Base-by-base conservation (phyloP, 2,797 vertebrate genomes). In the Sebastiscus tertius region DNA sequence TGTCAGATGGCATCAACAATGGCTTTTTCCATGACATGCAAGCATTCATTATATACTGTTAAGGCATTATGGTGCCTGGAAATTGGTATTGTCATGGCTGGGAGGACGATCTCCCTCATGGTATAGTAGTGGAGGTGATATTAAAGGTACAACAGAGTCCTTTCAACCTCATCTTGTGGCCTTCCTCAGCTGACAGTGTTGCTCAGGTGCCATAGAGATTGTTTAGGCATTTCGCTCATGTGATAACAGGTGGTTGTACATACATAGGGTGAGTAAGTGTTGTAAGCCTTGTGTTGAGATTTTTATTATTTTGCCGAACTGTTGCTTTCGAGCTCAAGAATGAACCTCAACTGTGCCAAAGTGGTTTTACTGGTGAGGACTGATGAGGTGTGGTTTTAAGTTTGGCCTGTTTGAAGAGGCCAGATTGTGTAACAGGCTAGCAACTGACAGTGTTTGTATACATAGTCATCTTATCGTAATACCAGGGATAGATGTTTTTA, bases 1-100 rank as follows among this genome's bases (percentile, higher is more conserved):
- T 42, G 71, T 55, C 59, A 66, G 60, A 54, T 14, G 55, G 16
- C 67, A 77, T 84, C 77, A 70, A 3, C 31, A 18, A 5, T 10
- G 65, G 64, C 27, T 60, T 24, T 58, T 29, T 68, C 8, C 27
- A 27, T 8, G 6, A 29, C 12, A 5, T 16, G 13, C 27, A 60
- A 34, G 59, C 68, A 22, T 20, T 60, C 24, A 26, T 71, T 31
- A 9, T 24, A 24, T 27, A 16, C 46, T 60, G 39, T 13, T 11
- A 8, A 42, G 9, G 9, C 46, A 24, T 26, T 8, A 42, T 3
- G 10, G 12, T 27, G 29, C 34, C 52, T 33, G 39, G 54, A 56
- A 24, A 26, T 20, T 59, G 22, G 59, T 29, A 16, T 3, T 31
- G 36, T 29, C 24, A 24, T 20, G 12, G 22, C 27, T 22, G 12